Evolutionary conservation across 2,888 invertebrate species (phyloP).

Genomic region (Ptychoptera contaminata): DNA sequence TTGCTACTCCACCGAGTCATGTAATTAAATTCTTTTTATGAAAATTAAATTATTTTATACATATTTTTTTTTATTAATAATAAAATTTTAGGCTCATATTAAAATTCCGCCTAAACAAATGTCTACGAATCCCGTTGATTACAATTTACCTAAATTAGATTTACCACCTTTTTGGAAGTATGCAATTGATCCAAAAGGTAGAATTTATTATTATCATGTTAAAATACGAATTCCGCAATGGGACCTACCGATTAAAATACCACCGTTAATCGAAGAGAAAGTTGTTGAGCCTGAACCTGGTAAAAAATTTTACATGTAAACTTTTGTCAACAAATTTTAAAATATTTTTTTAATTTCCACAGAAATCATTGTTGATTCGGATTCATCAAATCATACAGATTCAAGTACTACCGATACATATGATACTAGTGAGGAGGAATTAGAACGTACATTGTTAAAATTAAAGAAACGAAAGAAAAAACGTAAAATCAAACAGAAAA

Average conservation of each 20-base stretch:
- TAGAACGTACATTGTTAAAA: not conserved
- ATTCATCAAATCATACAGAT: not conserved
- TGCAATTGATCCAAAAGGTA: constrained; percentile 64
- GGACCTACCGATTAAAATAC: constrained; percentile 43
- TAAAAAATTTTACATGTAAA: not conserved
- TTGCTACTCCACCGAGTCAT: constrained; percentile 24
- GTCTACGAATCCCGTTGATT: constrained; percentile 22
- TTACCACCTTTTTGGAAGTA: constrained; percentile 81
- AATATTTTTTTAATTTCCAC: not conserved
- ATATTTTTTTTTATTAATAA: not conserved
- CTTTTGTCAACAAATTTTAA: not conserved
- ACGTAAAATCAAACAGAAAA: not conserved
- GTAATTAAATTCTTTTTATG: constrained; percentile 10
- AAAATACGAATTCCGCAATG: constrained; percentile 64
- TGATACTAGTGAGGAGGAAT: constrained; percentile 8
- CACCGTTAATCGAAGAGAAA: constrained; percentile 29
- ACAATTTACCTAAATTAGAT: constrained; percentile 35
- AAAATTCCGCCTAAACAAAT: constrained; percentile 17
- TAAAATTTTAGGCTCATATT: constrained; percentile 14
- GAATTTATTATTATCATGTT: constrained; percentile 83
- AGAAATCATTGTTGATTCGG: too few relatives aligned
- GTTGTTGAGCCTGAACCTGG: not conserved
- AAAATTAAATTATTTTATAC: not conserved
- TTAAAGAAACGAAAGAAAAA: not conserved
- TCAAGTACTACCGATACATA: constrained; percentile 9